phyloP scores from a whole-genome alignment of 2,888 invertebrate genomes.

The Macropis europaea region DNA sequence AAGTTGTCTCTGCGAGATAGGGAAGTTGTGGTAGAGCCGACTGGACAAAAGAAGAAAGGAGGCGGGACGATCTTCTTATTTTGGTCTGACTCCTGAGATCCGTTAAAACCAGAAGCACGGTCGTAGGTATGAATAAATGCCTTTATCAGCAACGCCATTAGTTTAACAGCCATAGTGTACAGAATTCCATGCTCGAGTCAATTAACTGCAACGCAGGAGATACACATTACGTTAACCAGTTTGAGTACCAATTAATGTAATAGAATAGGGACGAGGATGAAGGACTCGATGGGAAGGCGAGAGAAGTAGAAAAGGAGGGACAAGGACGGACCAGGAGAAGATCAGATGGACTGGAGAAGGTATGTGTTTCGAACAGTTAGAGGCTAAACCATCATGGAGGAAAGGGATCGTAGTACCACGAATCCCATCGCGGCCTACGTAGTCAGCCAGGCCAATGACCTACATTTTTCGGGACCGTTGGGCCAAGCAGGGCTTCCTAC shows the following conservation, averaged over 20 bases:
- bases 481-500: constrained; percentile 54
- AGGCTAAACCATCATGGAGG: constrained; percentile 45
- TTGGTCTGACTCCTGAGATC: constrained; percentile 23
- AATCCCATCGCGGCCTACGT: constrained; percentile 53
- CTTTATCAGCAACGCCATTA: background rate
- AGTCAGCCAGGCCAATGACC: constrained; percentile 73
- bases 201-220: too few relatives aligned
- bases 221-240: background rate
- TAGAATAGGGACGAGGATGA: constrained; percentile 4
- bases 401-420: constrained; percentile 35
- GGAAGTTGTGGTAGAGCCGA: background rate
- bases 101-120: constrained; percentile 38
- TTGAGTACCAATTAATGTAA: constrained; percentile 6
- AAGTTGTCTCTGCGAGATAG: constrained; percentile 36
- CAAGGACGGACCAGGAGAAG: background rate
- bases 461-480: constrained; percentile 72
- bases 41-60: constrained; percentile 6
- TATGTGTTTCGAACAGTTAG: constrained; percentile 45
- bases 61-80: constrained; percentile 43
- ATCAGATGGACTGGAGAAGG: constrained; percentile 30
- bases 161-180: too few relatives aligned
- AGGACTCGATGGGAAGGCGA: background rate
- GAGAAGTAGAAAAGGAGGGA: background rate
- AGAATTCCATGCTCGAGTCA: too few relatives aligned
- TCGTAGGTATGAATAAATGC: constrained; percentile 1